phyloP scores from a whole-genome alignment of 2,888 invertebrate genomes.

The Muscina levida region DNA sequence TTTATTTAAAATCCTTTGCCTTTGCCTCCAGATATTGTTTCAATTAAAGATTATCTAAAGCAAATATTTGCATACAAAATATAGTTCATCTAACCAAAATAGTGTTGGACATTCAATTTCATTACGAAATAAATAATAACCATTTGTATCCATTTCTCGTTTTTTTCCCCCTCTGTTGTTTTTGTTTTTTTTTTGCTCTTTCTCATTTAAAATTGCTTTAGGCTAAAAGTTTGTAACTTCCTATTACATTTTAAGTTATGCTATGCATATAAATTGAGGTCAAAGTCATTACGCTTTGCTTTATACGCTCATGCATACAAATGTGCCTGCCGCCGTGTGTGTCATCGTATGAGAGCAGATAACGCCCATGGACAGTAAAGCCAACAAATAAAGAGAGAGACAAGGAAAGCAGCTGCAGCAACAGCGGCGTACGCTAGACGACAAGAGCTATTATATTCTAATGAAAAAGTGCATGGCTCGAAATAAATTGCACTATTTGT shows the following conservation, averaged over 20 bases:
- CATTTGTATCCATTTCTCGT: conserved; percentile 19
- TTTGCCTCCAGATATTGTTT: no score
- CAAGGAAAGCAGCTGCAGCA: no score
- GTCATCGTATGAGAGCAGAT: not conserved
- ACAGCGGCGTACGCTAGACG: no score
- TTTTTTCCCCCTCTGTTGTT: not conserved
- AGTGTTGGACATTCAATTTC: no score
- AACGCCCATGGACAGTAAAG: not conserved
- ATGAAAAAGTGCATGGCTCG: conserved; percentile 29
- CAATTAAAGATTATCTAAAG: no score
- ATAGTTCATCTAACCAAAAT: no score
- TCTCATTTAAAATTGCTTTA: conserved; percentile 27
- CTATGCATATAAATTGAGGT: conserved; percentile 39
- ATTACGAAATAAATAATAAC: conserved; percentile 3
- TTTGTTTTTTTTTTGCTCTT: no score
- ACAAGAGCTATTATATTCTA: conserved; percentile 16
- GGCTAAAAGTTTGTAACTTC: conserved; percentile 40
- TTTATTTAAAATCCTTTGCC: no score
- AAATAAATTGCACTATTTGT: conserved; percentile 29
- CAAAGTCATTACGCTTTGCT: conserved; percentile 40
- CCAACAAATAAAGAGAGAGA: not conserved
- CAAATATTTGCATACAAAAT: no score
- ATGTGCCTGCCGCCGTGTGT: conserved; percentile 5
- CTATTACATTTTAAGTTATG: conserved; percentile 37
- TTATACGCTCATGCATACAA: conserved; percentile 39